Evolutionary conservation across 2,113 vertebrate genomes (phyloP).

Genomic region (Thomomys bottae): DNA sequence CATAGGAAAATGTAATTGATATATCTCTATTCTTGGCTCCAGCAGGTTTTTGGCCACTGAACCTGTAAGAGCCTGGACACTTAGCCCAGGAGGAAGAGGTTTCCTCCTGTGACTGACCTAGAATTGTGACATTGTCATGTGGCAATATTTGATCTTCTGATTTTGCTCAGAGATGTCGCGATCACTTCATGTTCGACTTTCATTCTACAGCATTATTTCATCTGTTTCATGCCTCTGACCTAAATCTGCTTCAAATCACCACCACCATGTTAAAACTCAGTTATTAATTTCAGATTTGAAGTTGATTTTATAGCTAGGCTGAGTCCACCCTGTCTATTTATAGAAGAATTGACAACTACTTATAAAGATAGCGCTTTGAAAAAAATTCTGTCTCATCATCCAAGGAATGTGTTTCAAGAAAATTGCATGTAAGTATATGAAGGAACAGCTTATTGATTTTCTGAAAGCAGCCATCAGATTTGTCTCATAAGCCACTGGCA

Average conservation of each 20-base stretch:
- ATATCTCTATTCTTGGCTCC: not conserved
- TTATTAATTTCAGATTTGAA: constrained; percentile 15
- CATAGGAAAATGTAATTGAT: not conserved
- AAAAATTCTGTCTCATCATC: not conserved
- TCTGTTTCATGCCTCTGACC: constrained; percentile 37
- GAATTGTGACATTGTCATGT: constrained; percentile 3
- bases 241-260: constrained; percentile 43
- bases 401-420: not conserved
- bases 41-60: not conserved
- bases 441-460: constrained; percentile 35
- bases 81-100: constrained; percentile 30
- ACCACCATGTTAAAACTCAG: not conserved
- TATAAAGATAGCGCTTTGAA: constrained; percentile 9
- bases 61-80: not conserved
- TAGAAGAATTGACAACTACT: not conserved
- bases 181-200: not conserved
- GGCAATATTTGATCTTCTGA: constrained; percentile 8
- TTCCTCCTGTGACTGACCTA: constrained; percentile 12
- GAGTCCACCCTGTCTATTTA: not conserved
- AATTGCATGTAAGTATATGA: not conserved
- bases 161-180: not conserved
- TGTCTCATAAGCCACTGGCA: constrained; percentile 9
- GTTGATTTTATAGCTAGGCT: not conserved
- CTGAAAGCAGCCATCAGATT: not conserved
- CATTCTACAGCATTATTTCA: not conserved